Evolutionary conservation across 2,113 vertebrate genomes (phyloP).

Genomic region (Salminus brasiliensis): DNA sequence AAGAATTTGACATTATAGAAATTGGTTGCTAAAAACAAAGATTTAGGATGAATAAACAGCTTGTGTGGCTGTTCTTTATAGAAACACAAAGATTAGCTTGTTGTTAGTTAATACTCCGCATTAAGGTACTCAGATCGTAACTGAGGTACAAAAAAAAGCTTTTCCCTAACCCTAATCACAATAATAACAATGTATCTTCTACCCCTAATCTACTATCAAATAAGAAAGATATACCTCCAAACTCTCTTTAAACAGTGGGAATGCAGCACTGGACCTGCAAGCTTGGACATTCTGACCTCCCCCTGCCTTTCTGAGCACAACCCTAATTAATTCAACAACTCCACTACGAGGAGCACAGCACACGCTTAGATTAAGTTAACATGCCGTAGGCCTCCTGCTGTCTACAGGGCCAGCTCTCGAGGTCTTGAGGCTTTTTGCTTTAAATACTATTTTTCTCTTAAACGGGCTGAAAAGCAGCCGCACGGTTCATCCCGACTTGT

Average conservation of each 20-base stretch:
- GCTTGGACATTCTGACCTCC: slow-evolving; percentile 4
- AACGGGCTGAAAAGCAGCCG: not conserved
- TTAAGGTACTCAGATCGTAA: no score
- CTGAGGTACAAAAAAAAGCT: no score
- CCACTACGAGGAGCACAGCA: slow-evolving; percentile 1
- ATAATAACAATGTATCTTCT: no score
- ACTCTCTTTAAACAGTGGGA: slow-evolving; percentile 5
- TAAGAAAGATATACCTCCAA: not conserved
- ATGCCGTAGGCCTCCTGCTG: not conserved
- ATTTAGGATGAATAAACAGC: no score
- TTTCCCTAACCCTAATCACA: no score
- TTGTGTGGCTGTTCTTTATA: no score
- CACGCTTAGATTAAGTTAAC: slow-evolving; percentile 18
- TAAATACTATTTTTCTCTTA: not conserved
- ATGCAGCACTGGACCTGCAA: not conserved
- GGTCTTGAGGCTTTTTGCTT: not conserved
- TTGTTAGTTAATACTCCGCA: no score
- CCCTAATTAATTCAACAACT: slow-evolving; percentile 34
- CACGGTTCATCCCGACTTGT: slow-evolving; percentile 11
- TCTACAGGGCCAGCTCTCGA: not conserved
- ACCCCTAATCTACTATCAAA: not conserved
- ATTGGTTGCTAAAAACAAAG: no score
- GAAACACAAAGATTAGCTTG: no score
- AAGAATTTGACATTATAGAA: no score
- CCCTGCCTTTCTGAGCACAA: not conserved